Evolutionary conservation across 2,113 vertebrate genomes (phyloP).

Genomic region (rat (Rattus norvegicus)): DNA sequence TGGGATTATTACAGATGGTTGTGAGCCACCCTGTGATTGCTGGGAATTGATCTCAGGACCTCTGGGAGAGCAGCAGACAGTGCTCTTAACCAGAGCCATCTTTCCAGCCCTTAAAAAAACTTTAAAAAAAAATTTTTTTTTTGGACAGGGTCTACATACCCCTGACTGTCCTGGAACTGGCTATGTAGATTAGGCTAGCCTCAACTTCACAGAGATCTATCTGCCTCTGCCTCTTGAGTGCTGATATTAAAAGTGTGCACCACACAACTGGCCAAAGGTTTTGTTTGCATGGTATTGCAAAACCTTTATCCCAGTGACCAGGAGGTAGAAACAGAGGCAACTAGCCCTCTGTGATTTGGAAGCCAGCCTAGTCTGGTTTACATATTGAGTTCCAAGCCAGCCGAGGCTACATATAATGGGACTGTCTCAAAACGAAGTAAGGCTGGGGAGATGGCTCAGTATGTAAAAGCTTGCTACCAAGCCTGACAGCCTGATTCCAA

Average conservation of each 20-base stretch:
- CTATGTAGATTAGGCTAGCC: neutral
- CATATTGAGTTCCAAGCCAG: neutral
- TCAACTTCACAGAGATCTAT: neutral
- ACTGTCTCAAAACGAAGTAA: neutral
- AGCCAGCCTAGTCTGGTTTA: neutral
- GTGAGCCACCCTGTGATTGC: no score
- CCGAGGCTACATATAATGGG: neutral
- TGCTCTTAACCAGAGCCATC: no score
- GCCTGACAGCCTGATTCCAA: neutral
- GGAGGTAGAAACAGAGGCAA: neutral
- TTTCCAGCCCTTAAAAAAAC: no score
- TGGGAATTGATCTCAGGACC: no score
- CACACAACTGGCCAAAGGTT: neutral
- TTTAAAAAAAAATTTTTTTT: neutral
- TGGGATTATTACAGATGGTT: no score
- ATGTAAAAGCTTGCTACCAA: neutral
- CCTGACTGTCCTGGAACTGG: neutral
- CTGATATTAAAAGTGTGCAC: neutral
- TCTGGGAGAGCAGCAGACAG: no score
- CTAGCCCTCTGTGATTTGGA: neutral
- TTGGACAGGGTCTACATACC: neutral
- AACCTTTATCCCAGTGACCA: neutral
- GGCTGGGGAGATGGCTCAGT: neutral
- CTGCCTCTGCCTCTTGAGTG: neutral
- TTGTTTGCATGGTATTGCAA: neutral